Evolutionary conservation across 64 coral and sea anemone species (phyloP), one percentile per base, ranked within the genome.

Genomic region (Montipora efflorescens): DNA sequence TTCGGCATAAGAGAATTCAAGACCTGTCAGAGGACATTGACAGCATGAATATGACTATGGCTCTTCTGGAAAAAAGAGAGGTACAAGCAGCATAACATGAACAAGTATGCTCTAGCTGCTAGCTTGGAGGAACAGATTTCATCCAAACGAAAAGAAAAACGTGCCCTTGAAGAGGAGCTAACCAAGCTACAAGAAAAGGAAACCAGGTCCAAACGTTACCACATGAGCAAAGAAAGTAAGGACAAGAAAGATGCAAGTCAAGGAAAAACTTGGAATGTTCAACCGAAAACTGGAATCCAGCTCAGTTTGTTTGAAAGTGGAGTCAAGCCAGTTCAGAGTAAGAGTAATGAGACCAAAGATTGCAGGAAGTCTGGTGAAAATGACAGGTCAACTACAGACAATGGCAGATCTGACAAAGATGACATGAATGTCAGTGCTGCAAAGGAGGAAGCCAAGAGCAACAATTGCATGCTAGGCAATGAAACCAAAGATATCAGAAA

Each of bases 101-200:
- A 77, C 71, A 89, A 89, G 44, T 89, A 89, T 77, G 72, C 20
- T 45, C 21, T 2, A 89, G 87, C 72, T 28, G 87, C 87, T 14
- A 59, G 19, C 20, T 7, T 77, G 21, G 87, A 77, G 10, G 82
- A 87, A 67, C 81, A 93, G 25, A 79, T 93, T 8, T 55, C 47
- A 7, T 74, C 36, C 5, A 68, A 78, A 66, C 82, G 81, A 76
- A 46, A 57, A 43, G 75, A 84, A 48, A 78, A 93, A 67, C 71
- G 74, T 49, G 57, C 18, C 22, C 59, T 87, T 9, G 69, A 93
- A 93, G 47, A 46, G 5, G 82, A 93, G 75, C 91, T 87, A 28
- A 87, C 25, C 11, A 68, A 69, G 83, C 83, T 93, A 13, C 74
- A 77, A 28, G 51, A 66, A 66, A 84, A 78, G 50, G 59, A 93